A percentile compares a stretch with the other conserved stretches of the same genome.
These are phyloP conservation scores for Philotrypesis tridentata DNA, from an alignment of 1,140 invertebrate species.

Conservation along the genomic window DNA sequence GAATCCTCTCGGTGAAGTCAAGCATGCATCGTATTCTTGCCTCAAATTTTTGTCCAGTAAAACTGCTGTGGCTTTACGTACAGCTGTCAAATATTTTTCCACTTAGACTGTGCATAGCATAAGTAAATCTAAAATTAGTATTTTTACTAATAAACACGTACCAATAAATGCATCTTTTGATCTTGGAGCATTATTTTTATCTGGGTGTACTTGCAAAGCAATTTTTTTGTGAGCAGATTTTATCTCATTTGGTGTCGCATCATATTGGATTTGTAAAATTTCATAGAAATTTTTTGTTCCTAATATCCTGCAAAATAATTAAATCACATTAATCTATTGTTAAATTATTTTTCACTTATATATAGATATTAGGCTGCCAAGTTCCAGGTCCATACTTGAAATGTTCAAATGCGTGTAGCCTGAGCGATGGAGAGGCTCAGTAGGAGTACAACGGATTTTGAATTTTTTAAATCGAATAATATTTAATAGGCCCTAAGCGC, in stretches of 20 bases:
- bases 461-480: no score
- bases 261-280: not conserved
- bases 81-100: not conserved
- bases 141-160: conserved; percentile 1
- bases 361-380: no score
- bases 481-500: no score
- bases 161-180: conserved; percentile 37
- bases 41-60: conserved; percentile 39
- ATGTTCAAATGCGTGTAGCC: no score
- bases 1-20: not conserved
- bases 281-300: conserved; percentile 39
- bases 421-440: no score
- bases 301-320: conserved; percentile 19
- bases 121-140: no score
- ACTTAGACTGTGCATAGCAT: not conserved
- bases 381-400: no score
- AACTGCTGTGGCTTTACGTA: conserved; percentile 33
- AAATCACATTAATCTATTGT: not conserved
- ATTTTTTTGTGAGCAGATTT: conserved; percentile 24
- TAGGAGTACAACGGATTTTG: no score
- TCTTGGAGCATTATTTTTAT: conserved; percentile 41
- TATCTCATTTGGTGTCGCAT: conserved; percentile 36
- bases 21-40: conserved; percentile 23
- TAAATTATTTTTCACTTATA: no score
- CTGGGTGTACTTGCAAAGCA: conserved; percentile 39